phyloP scores from a whole-genome alignment of 2,113 vertebrate genomes.

The Amblyopsis rosae region DNA sequence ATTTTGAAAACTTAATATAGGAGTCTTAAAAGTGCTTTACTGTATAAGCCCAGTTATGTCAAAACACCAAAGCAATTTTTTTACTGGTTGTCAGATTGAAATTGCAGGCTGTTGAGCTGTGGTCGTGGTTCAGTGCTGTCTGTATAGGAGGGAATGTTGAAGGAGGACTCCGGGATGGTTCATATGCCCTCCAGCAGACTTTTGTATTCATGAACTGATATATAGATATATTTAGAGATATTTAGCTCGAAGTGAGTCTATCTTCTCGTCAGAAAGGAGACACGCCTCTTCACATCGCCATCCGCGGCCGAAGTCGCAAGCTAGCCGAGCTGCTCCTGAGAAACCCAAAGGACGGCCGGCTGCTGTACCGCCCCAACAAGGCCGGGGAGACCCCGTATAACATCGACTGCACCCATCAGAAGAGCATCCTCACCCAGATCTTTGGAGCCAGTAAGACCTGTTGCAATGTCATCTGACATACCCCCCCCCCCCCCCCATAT shows the following conservation, averaged over 20 bases:
- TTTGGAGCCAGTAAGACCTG: constrained; percentile 91
- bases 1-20: no score
- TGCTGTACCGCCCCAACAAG: constrained; percentile 97
- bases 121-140: no score
- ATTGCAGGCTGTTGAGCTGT: no score
- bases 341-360: constrained; percentile 95
- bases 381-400: constrained; percentile 97
- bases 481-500: not conserved
- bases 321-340: constrained; percentile 92
- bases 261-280: constrained; percentile 87
- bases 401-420: constrained; percentile 98
- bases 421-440: constrained; percentile 98
- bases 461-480: not conserved
- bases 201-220: not conserved
- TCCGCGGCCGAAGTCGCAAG: constrained; percentile 93
- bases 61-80: no score
- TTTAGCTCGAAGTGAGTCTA: not conserved
- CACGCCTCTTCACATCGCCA: constrained; percentile 95
- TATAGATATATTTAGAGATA: no score
- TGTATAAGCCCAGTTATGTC: no score
- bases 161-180: no score
- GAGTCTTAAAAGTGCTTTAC: no score
- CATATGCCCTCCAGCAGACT: no score
- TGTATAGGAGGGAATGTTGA: no score
- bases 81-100: no score